Conservation (phyloP, 2,113 vertebrate species). For the Pelmatolapia mariae region DNA sequence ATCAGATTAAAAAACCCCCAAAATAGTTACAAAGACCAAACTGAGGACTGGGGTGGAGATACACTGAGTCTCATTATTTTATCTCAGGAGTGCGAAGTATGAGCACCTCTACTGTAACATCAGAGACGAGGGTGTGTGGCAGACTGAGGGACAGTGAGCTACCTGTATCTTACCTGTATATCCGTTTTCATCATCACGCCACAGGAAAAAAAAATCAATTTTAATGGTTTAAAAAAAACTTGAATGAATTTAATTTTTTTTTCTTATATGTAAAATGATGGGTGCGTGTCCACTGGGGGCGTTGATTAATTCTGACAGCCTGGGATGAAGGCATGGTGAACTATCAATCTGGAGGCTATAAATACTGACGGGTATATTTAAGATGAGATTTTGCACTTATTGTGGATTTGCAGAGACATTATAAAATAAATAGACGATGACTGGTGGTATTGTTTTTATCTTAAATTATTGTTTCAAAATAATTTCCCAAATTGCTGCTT, state of each 20-base stretch:
- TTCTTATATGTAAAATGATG: not conserved
- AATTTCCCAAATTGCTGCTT: not conserved
- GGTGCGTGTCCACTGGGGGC: not conserved
- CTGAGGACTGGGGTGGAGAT: not conserved
- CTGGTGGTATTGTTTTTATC: not conserved
- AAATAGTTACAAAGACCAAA: not conserved
- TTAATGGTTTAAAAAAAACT: too few relatives aligned
- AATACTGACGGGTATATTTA: not conserved
- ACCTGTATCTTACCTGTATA: not conserved
- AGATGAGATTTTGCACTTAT: not conserved
- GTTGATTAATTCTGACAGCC: not conserved
- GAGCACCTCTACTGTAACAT: not conserved
- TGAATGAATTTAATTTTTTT: not conserved
- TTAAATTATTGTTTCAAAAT: not conserved
- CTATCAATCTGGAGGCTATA: not conserved
- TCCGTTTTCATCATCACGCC: not conserved
- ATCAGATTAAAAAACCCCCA: constrained; percentile 15
- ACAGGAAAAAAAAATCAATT: fast-evolving
- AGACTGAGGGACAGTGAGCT: not conserved
- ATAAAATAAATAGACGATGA: not conserved
- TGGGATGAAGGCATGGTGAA: not conserved
- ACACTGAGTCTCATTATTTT: not conserved
- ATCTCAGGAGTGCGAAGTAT: not conserved
- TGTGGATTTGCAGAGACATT: not conserved
- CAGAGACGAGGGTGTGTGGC: not conserved